These are phyloP conservation scores for Microctenopoma lineatum DNA, from an alignment of 2,797 vertebrate species.

Conservation along the genomic window DNA sequence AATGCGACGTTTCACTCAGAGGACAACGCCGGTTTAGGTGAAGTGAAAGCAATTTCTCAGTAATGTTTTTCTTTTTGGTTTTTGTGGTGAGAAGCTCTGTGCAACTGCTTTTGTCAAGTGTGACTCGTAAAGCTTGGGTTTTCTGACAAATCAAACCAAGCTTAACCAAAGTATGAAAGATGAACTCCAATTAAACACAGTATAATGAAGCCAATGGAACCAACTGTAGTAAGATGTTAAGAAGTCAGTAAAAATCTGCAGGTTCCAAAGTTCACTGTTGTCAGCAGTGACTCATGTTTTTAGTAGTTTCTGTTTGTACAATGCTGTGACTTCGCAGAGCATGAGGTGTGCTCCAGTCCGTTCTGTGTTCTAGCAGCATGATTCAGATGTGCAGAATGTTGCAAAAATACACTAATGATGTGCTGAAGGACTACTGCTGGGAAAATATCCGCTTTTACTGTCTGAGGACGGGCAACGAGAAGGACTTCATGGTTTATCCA, in stretches of 20 bases:
- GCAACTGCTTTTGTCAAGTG: constrained; percentile 10
- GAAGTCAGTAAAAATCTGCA: not conserved
- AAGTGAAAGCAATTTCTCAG: not conserved
- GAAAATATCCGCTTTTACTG: too few species aligned
- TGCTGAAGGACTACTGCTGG: too few species aligned
- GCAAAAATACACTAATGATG: too few species aligned
- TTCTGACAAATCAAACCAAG: too few species aligned
- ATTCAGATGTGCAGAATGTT: not conserved
- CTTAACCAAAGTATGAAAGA: not conserved
- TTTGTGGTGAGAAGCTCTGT: constrained; percentile 5
- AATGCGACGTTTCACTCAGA: not conserved
- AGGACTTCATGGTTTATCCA: not conserved
- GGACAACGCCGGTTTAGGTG: not conserved
- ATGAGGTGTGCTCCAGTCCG: not conserved
- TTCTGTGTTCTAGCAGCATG: not conserved
- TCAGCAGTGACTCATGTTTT: not conserved
- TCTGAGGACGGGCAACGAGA: too few species aligned
- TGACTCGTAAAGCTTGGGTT: not conserved
- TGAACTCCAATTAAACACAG: too few species aligned
- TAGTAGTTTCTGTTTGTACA: not conserved
- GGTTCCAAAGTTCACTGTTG: not conserved
- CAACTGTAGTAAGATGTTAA: not conserved
- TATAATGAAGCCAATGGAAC: too few species aligned
- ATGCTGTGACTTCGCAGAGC: not conserved
- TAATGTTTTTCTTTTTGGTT: not conserved